Evolutionary conservation across 2,113 vertebrate species (phyloP).

Genomic region (Callionymus lyra): DNA sequence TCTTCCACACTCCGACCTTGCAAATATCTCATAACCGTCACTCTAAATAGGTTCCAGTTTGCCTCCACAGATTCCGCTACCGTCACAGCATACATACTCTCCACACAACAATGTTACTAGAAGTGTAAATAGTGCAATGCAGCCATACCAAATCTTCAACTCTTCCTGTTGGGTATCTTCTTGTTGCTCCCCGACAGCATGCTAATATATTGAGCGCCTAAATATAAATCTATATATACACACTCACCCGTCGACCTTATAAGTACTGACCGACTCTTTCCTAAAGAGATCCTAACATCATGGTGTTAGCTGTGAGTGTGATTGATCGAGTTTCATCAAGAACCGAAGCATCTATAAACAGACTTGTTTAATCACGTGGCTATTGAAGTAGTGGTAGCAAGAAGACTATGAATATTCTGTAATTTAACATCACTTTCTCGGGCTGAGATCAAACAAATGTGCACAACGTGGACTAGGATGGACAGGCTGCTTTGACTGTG

Average conservation of each 20-base stretch:
- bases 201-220: constrained; percentile 45
- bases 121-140: not conserved
- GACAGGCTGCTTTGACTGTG: not conserved
- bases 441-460: not conserved
- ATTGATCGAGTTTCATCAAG: not conserved
- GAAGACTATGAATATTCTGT: constrained; percentile 41
- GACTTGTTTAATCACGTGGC: constrained; percentile 51
- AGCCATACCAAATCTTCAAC: not conserved
- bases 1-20: not conserved
- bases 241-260: constrained; percentile 28
- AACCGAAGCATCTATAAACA: constrained; percentile 17
- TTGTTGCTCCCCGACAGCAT: constrained; percentile 48
- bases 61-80: not conserved
- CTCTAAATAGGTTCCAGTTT: not conserved
- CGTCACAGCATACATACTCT: too few relatives aligned
- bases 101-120: not conserved
- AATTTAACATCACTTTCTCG: constrained; percentile 20
- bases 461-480: constrained; percentile 6
- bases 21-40: not conserved
- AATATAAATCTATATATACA: constrained; percentile 21
- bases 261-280: constrained; percentile 15
- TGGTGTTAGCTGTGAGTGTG: not conserved
- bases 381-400: constrained; percentile 52
- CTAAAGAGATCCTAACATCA: not conserved
- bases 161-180: not conserved